Base-by-base conservation (phyloP, 64 coral and sea anemone species). In the Orbicella faveolata region DNA sequence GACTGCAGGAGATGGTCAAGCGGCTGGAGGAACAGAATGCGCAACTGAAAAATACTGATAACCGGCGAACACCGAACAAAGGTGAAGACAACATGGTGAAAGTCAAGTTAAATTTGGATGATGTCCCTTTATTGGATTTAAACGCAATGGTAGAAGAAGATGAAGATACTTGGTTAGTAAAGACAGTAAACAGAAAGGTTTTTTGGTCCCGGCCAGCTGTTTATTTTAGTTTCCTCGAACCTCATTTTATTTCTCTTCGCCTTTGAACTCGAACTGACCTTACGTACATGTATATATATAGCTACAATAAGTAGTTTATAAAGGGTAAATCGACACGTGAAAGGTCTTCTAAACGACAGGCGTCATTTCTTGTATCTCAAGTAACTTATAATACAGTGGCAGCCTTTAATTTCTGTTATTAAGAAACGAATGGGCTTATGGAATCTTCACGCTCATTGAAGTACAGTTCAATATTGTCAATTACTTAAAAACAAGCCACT, bases 91-190 rank as follows among this genome's bases (percentile, higher is more conserved):
- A 51, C 37, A 85, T 85, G 82, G 82, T 85, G 0, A 85, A 85
- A 85, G 90, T 92, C 21, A 91, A 91, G 61, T 81, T 96, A 63
- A 83, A 87, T 68, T 88, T 96, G n/a, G 95, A 96, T 84, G 95
- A 94, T 88, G 95, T 96, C 4, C 88, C 83, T 10, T 77, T 96
- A 64, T 63, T 96, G 67, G 87, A 96, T 94, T 73, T 96, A 36
- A 94, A 65, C 73, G 88, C 93, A 68, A 74, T 79, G 69, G 92
- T 81, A 36, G 79, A 90, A 17, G 95, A 96, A 91, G 95, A 96
- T 53, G 95, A 96, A 77, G 95, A 96, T 86, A 94, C 87, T 17
- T 96, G 95, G 95, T 90, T 84, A 93, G 83, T 83, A 81, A 75
- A 20, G 95, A 88, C 79, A 93, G 83, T 83, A 81, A 75, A 20